Percentiles rank a stretch among this genome's conserved stretches.
These are phyloP conservation scores for Dicyrtomina minuta DNA, from an alignment of 2,888 invertebrate genomes.

Conservation along the genomic window DNA sequence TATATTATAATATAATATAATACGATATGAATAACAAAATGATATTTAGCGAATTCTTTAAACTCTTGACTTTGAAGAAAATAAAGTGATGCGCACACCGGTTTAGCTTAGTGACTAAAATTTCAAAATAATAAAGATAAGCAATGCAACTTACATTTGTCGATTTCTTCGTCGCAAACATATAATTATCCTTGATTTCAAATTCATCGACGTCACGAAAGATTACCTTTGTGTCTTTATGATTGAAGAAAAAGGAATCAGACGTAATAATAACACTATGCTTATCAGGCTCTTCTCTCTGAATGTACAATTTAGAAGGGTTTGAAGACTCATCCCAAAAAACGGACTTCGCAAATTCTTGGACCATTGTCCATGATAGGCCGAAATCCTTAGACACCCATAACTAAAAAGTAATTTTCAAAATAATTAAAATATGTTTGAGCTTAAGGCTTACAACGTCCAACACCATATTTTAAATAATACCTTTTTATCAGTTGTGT, in stretches of 20 bases:
- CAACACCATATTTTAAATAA: background rate
- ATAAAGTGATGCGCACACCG: too few species aligned
- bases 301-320: constrained; percentile 64
- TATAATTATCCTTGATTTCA: constrained; percentile 77
- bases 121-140: too few species aligned
- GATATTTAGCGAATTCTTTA: background rate
- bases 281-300: constrained; percentile 67
- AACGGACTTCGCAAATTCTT: constrained; percentile 75
- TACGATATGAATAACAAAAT: background rate
- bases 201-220: constrained; percentile 76
- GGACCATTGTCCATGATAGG: constrained; percentile 67
- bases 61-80: too few species aligned
- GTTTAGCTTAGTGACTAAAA: too few species aligned
- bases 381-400: constrained; percentile 78
- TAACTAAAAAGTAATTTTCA: constrained; percentile 61
- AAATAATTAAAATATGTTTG: constrained; percentile 25
- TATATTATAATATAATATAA: background rate
- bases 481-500: constrained; percentile 63
- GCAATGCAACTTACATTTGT: constrained; percentile 61
- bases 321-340: constrained; percentile 63
- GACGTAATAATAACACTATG: constrained; percentile 61
- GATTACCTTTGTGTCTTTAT: constrained; percentile 58
- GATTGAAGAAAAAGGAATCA: constrained; percentile 54
- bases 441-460: background rate
- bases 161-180: constrained; percentile 75